Percentiles rank a stretch among this genome's conserved stretches.
Evolutionary conservation across 1,140 invertebrate genomes (phyloP).

Genomic region (Gonatopus flavifemur): DNA sequence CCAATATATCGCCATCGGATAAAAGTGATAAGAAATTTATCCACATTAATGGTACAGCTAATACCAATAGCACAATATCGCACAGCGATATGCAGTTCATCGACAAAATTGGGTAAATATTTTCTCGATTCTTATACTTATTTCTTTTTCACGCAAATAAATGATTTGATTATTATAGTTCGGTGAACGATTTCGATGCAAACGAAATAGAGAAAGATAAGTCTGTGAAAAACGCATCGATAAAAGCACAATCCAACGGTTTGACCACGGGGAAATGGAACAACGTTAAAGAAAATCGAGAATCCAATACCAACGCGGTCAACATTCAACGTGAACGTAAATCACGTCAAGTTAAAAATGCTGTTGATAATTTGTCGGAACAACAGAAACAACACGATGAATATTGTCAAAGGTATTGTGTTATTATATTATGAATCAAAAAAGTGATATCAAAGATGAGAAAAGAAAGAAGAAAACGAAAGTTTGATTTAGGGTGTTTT

Average conservation of each 20-base stretch:
- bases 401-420: slow-evolving; percentile 61
- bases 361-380: slow-evolving; percentile 58
- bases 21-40: slow-evolving; percentile 56
- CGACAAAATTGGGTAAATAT: slow-evolving; percentile 58
- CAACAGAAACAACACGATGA: slow-evolving; percentile 65
- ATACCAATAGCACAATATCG: slow-evolving; percentile 50
- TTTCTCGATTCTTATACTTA: slow-evolving; percentile 3
- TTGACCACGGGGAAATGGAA: slow-evolving; percentile 54
- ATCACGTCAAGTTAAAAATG: slow-evolving; percentile 58
- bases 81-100: slow-evolving; percentile 59
- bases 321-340: slow-evolving; percentile 65
- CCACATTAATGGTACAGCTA: slow-evolving; percentile 56
- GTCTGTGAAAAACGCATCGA: slow-evolving; percentile 49
- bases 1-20: slow-evolving; percentile 46
- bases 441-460: slow-evolving; percentile 1
- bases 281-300: slow-evolving; percentile 57
- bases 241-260: slow-evolving; percentile 53
- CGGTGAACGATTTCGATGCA: slow-evolving; percentile 62
- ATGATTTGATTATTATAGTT: slow-evolving; percentile 35
- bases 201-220: slow-evolving; percentile 63
- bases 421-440: background rate
- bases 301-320: slow-evolving; percentile 55
- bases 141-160: slow-evolving; percentile 11
- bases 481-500: slow-evolving; percentile 1
- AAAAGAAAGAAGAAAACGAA: slow-evolving; percentile 8